Evolutionary conservation across 2,797 vertebrate genomes (phyloP).

Genomic region (Perodicticus potto): DNA sequence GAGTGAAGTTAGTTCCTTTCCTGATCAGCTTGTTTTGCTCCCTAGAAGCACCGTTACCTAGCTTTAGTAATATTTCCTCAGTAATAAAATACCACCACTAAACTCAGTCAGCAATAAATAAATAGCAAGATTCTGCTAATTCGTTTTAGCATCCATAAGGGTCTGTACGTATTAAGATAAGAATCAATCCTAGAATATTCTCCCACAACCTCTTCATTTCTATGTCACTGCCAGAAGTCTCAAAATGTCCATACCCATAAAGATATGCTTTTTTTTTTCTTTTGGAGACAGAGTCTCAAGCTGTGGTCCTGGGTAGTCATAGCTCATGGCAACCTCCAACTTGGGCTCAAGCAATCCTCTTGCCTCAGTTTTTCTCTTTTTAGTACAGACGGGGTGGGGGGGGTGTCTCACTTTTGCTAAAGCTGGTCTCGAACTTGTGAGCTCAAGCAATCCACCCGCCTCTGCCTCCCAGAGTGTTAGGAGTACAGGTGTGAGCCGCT

Average conservation of each 20-base stretch:
- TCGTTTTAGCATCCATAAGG: slow-evolving; percentile 28
- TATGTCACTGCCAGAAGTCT: slow-evolving; percentile 1
- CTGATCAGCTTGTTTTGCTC: slow-evolving; percentile 45
- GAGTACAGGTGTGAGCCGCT: no score
- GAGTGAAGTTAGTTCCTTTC: slow-evolving; percentile 56
- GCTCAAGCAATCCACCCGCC: no score
- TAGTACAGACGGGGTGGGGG: no score
- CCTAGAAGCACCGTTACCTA: slow-evolving; percentile 25
- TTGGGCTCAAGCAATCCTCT: no score
- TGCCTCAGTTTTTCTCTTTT: no score
- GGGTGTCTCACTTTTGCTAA: no score
- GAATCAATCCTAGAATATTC: slow-evolving; percentile 53
- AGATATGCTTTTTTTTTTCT: not conserved
- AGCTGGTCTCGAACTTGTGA: no score
- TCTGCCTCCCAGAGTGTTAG: no score
- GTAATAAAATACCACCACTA: slow-evolving; percentile 21
- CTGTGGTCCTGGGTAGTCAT: no score
- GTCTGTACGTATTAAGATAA: slow-evolving; percentile 25
- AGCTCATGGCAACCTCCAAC: no score
- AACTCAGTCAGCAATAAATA: slow-evolving; percentile 46
- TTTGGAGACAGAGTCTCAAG: not conserved
- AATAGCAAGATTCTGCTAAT: slow-evolving; percentile 24
- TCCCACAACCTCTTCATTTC: not conserved
- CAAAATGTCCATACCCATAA: not conserved
- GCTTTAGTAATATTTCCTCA: slow-evolving; percentile 52